phyloP scores from a whole-genome alignment of 92 coral and sea anemone genomes.

The Umimayanthus chanpuru region DNA sequence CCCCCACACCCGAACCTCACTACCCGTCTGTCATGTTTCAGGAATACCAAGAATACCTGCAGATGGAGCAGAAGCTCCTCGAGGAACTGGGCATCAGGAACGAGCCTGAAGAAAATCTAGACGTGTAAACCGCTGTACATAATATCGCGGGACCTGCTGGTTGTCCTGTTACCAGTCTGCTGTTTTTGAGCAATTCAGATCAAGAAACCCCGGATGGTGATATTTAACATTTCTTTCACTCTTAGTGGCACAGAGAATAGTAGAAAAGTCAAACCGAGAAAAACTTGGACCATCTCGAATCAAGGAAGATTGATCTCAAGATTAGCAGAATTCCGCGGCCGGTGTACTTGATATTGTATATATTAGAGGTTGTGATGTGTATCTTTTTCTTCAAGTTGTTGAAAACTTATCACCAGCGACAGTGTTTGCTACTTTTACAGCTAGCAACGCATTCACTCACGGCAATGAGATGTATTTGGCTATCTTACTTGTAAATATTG shows the following conservation, averaged over 20 bases:
- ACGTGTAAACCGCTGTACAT: slow-evolving; percentile 36
- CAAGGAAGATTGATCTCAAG: not conserved
- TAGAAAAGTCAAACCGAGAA: no score
- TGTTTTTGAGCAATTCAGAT: not conserved
- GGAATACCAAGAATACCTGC: slow-evolving; percentile 95
- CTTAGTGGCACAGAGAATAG: no score
- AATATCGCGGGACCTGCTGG: not conserved
- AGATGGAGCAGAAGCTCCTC: slow-evolving; percentile 88
- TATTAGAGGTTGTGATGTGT: not conserved
- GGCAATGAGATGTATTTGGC: not conserved
- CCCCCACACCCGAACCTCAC: not conserved
- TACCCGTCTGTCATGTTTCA: slow-evolving; percentile 18
- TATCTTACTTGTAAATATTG: not conserved
- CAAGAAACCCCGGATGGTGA: not conserved
- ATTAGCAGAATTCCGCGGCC: not conserved
- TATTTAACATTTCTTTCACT: not conserved
- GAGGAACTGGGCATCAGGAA: slow-evolving; percentile 90
- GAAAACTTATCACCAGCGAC: not conserved
- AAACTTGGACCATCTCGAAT: no score
- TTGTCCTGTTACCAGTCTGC: not conserved
- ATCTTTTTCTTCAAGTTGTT: not conserved
- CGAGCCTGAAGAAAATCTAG: slow-evolving; percentile 66
- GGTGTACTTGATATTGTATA: not conserved
- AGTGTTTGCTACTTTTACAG: not conserved
- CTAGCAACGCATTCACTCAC: not conserved